A percentile compares a stretch with the other conserved stretches of the same genome.
These are phyloP conservation scores for Melanotus villosus DNA, from an alignment of 2,888 invertebrate species.

Conservation along the genomic window DNA sequence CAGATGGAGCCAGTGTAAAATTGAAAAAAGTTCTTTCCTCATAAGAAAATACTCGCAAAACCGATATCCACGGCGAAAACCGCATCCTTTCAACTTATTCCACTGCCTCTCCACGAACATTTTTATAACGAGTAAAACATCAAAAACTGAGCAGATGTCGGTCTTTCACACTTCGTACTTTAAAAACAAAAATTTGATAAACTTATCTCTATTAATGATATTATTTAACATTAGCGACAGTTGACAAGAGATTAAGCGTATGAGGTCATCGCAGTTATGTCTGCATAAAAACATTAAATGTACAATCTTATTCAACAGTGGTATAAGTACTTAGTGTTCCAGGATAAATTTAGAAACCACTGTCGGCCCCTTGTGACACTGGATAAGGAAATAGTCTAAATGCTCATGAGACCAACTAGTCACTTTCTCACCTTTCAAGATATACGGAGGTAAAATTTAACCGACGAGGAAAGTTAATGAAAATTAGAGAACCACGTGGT, in stretches of 20 bases:
- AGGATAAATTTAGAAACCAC: no score
- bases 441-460: no score
- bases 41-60: slow-evolving; percentile 36
- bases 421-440: no score
- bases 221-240: slow-evolving; percentile 6
- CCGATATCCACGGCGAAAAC: slow-evolving; percentile 16
- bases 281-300: slow-evolving; percentile 5
- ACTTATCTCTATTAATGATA: neutral
- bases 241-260: neutral
- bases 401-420: no score
- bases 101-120: neutral
- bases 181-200: slow-evolving; percentile 24
- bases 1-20: slow-evolving; percentile 57
- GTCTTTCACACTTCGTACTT: neutral
- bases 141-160: neutral
- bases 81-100: neutral
- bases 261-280: slow-evolving; percentile 12
- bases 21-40: slow-evolving; percentile 52
- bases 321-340: no score
- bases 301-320: no score
- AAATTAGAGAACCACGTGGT: no score
- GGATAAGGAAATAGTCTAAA: no score
- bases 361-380: no score
- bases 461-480: no score
- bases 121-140: neutral